Percentiles rank a stretch among this genome's conserved stretches.
These are phyloP conservation scores for Callocephalon fimbriatum DNA, from an alignment of 2,113 vertebrate genomes.

Conservation along the genomic window DNA sequence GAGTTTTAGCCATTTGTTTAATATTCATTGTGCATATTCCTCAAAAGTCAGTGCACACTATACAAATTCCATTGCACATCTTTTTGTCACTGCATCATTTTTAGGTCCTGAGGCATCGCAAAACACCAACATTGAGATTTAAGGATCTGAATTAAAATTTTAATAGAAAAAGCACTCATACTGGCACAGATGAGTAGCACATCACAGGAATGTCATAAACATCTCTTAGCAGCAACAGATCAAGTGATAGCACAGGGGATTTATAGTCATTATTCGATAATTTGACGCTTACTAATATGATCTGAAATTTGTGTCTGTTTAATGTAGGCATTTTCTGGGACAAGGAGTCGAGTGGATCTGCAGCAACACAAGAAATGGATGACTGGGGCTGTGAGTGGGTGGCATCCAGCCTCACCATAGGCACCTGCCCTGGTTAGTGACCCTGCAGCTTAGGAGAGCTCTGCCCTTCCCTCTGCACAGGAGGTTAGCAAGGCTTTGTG, in stretches of 20 bases:
- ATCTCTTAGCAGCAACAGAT: background rate
- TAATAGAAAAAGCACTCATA: background rate
- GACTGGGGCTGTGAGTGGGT: fast-evolving
- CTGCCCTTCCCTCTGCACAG: background rate
- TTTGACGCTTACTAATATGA: background rate
- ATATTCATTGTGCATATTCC: background rate
- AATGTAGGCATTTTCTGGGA: background rate
- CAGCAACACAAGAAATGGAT: background rate
- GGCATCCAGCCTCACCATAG: background rate
- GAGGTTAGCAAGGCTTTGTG: fast-evolving
- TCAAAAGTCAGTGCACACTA: background rate
- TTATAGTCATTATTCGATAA: background rate
- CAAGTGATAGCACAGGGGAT: background rate
- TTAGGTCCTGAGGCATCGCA: background rate
- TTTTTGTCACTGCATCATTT: background rate
- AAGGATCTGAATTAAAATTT: background rate
- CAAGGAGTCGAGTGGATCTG: background rate
- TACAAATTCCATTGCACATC: background rate
- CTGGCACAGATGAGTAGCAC: background rate
- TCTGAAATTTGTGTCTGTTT: background rate
- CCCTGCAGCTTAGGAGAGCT: no score
- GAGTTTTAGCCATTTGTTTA: background rate
- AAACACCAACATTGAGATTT: background rate
- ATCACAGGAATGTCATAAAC: background rate
- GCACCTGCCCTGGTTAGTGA: background rate